phyloP scores from a whole-genome alignment of 2,797 vertebrate genomes.

The Myotis pilosus region DNA sequence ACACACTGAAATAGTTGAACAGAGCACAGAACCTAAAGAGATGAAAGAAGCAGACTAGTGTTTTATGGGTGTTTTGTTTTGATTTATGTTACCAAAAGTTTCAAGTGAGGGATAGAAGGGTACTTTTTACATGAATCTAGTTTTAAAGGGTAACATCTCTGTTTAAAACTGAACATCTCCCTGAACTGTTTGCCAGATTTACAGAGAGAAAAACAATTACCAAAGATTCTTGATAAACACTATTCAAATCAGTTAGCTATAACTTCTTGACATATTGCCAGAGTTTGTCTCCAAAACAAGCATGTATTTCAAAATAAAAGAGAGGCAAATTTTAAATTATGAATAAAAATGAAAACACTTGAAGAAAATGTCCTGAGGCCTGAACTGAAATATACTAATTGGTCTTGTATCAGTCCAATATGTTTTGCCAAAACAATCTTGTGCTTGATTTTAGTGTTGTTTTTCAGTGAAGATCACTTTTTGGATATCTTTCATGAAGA shows the following conservation, averaged over 20 bases:
- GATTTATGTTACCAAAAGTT: conserved; percentile 29
- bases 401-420: conserved; percentile 62
- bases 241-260: conserved; percentile 56
- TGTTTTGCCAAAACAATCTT: conserved; percentile 68
- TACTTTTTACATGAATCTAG: conserved; percentile 18
- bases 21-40: neutral
- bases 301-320: conserved; percentile 54
- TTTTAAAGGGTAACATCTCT: conserved; percentile 19
- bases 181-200: conserved; percentile 34
- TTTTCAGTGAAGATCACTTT: conserved; percentile 50
- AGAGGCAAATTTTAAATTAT: conserved; percentile 58
- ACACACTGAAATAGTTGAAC: neutral
- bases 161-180: conserved; percentile 19
- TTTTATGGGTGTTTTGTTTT: conserved; percentile 37
- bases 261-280: conserved; percentile 48
- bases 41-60: neutral
- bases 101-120: neutral
- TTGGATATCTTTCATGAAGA: conserved; percentile 57
- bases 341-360: conserved; percentile 66
- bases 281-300: conserved; percentile 49
- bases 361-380: conserved; percentile 35
- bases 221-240: conserved; percentile 19
- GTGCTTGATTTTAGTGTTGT: conserved; percentile 59
- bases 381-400: conserved; percentile 59
- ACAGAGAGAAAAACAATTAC: conserved; percentile 31